A percentile compares a stretch with the other conserved stretches of the same genome.
Evolutionary conservation across 1,140 invertebrate species (phyloP).

Genomic region (Sarcophaga peregrina): DNA sequence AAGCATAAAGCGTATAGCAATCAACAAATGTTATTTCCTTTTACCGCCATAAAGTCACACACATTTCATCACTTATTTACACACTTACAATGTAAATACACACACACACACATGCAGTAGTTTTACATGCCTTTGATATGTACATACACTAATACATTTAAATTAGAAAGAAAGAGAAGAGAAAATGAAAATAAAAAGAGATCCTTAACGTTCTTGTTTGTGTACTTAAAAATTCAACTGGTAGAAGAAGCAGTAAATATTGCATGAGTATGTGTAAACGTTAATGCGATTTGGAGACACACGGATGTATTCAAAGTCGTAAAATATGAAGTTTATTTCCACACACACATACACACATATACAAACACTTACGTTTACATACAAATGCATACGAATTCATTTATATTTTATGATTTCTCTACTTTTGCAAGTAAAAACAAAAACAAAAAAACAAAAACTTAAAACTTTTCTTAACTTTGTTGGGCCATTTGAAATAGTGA

Average conservation of each 20-base stretch:
- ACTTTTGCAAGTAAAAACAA: neutral
- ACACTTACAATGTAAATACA: neutral
- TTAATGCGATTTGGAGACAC: neutral
- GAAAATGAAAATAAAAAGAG: too few species aligned
- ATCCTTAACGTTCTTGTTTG: neutral
- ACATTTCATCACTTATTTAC: slow-evolving; percentile 1
- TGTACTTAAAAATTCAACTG: neutral
- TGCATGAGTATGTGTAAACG: neutral
- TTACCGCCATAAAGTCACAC: slow-evolving; percentile 18
- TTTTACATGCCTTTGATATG: neutral
- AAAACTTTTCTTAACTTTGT: too few species aligned
- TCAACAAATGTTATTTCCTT: slow-evolving; percentile 24
- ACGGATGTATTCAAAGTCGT: neutral
- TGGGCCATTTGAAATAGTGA: neutral
- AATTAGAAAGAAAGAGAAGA: neutral
- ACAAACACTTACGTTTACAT: neutral
- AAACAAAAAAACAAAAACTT: too few species aligned
- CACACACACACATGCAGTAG: neutral
- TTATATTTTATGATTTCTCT: neutral
- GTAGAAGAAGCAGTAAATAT: neutral
- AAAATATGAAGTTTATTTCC: slow-evolving; percentile 6
- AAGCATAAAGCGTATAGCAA: neutral
- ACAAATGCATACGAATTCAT: neutral
- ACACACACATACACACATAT: neutral
- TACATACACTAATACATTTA: neutral